These are phyloP conservation scores for Patiria miniata DNA, from an alignment of 35 echinoderm and acorn worm genomes.

Conservation along the genomic window DNA sequence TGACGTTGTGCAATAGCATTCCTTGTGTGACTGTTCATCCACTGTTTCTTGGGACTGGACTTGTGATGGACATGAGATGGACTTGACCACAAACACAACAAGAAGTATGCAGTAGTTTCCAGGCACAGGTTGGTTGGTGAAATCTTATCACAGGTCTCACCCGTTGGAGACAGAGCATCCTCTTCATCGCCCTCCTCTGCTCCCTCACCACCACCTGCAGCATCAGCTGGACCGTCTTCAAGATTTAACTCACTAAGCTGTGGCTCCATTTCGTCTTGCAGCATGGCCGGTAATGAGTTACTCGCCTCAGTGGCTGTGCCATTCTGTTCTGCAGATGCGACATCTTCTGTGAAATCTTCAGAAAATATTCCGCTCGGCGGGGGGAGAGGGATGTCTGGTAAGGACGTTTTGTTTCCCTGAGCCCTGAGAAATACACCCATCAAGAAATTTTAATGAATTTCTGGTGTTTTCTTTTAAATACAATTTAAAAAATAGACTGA, in stretches of 20 bases:
- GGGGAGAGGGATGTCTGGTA: not conserved
- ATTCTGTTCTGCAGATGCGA: not conserved
- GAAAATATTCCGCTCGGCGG: too few relatives aligned
- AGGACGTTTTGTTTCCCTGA: not conserved
- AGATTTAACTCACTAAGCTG: not conserved
- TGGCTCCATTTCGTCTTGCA: not conserved
- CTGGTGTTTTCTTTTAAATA: too few relatives aligned
- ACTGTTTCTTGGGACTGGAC: too few relatives aligned
- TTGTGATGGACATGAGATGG: too few relatives aligned
- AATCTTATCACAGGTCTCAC: not conserved
- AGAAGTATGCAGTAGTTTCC: too few relatives aligned
- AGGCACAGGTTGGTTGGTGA: too few relatives aligned
- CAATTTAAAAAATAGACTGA: too few relatives aligned
- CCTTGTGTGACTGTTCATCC: too few relatives aligned
- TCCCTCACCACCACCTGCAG: conserved; percentile 32
- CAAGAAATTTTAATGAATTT: too few relatives aligned
- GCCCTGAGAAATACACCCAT: not conserved
- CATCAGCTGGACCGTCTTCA: not conserved
- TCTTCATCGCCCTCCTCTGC: conserved; percentile 12
- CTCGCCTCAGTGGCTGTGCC: not conserved
- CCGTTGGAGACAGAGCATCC: not conserved
- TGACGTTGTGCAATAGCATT: too few relatives aligned
- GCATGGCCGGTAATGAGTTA: not conserved
- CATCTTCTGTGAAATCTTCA: not conserved
- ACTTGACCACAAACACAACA: too few relatives aligned